phyloP scores from a whole-genome alignment of 2,797 vertebrate species.

The Chelmon rostratus region DNA sequence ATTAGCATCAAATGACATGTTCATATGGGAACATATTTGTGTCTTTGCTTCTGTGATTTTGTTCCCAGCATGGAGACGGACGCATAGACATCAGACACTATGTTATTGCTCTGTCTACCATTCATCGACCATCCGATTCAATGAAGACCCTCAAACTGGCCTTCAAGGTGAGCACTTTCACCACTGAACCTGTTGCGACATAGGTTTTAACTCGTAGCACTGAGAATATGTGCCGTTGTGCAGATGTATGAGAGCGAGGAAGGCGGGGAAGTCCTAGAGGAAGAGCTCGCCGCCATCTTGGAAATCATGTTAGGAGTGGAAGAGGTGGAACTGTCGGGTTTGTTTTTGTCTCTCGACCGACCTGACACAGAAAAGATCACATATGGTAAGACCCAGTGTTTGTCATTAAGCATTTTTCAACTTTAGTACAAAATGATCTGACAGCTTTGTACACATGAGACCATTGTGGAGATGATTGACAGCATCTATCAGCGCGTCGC shows the following conservation, averaged over 20 bases:
- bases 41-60: background rate
- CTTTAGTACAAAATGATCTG: background rate
- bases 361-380: slow-evolving; percentile 83
- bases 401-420: background rate
- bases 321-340: slow-evolving; percentile 83
- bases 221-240: background rate
- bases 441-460: background rate
- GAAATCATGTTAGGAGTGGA: slow-evolving; percentile 91
- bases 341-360: slow-evolving; percentile 87
- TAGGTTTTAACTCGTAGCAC: background rate
- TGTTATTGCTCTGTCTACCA: slow-evolving; percentile 90
- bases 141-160: slow-evolving; percentile 92
- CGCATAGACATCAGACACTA: slow-evolving; percentile 91
- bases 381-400: slow-evolving; percentile 84
- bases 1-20: too few species aligned
- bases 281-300: slow-evolving; percentile 87
- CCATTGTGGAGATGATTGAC: slow-evolving; percentile 39
- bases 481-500: slow-evolving; percentile 28
- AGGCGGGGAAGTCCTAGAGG: slow-evolving; percentile 81
- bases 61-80: slow-evolving; percentile 82
- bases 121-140: slow-evolving; percentile 89
- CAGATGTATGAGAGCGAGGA: slow-evolving; percentile 91
- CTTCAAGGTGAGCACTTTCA: slow-evolving; percentile 84
- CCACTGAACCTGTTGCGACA: background rate
- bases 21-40: background rate